These are phyloP conservation scores for Tipula lateralis DNA, from an alignment of 2,888 invertebrate genomes.

Conservation along the genomic window DNA sequence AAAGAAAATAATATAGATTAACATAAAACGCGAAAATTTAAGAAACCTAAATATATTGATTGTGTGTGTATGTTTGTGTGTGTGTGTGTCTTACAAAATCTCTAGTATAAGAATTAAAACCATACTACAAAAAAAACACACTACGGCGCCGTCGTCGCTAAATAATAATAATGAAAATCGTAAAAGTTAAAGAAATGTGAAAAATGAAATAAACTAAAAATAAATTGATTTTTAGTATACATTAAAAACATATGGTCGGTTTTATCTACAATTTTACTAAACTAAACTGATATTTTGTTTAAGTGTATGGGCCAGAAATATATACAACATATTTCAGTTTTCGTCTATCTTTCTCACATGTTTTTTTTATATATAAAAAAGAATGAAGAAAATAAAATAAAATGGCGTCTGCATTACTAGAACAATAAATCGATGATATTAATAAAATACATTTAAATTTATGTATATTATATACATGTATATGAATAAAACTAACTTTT, in stretches of 20 bases:
- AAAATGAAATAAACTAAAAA: not conserved
- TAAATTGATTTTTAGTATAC: not conserved
- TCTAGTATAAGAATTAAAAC: not conserved
- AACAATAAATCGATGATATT: not conserved
- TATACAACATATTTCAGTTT: not conserved
- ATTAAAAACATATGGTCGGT: not conserved
- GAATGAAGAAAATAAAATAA: not conserved
- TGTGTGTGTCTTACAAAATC: not conserved
- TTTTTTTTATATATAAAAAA: not conserved
- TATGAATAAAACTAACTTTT: not conserved
- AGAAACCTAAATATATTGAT: too few relatives aligned
- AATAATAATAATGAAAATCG: not conserved
- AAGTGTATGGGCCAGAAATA: not conserved
- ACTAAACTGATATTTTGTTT: not conserved
- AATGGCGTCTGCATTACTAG: not conserved
- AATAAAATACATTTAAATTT: not conserved
- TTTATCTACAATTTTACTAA: not conserved
- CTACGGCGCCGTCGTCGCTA: not conserved
- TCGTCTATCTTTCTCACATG: constrained; percentile 20
- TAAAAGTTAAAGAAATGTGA: not conserved
- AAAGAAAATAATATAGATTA: constrained; percentile 32
- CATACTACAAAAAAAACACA: not conserved
- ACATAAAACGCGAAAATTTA: not conserved
- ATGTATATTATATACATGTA: not conserved
- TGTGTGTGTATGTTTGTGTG: too few relatives aligned